Evolutionary conservation across 2,113 vertebrate genomes (phyloP).

Genomic region (Gymnobelideus leadbeateri): DNA sequence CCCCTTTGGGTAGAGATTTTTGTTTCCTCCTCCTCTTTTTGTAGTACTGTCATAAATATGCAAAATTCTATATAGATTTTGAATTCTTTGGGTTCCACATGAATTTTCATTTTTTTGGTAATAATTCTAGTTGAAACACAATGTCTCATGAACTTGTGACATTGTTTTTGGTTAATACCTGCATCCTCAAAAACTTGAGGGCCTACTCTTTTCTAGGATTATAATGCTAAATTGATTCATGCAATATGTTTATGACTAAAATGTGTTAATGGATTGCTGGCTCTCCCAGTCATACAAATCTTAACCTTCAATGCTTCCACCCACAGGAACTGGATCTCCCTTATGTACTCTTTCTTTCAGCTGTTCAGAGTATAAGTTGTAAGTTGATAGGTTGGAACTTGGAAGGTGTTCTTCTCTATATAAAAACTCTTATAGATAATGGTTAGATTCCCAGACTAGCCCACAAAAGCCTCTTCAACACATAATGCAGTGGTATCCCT

Average conservation of each 20-base stretch:
- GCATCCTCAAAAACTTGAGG: neutral
- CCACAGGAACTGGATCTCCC: neutral
- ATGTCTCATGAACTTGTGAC: too few relatives aligned
- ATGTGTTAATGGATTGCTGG: neutral
- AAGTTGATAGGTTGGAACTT: neutral
- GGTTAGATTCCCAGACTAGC: neutral
- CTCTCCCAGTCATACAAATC: neutral
- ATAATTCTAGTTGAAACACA: too few relatives aligned
- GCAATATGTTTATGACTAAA: neutral
- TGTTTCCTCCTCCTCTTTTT: too few relatives aligned
- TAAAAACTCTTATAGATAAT: neutral
- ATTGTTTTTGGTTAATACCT: neutral
- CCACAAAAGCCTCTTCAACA: neutral
- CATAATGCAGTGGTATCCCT: neutral
- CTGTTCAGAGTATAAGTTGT: neutral
- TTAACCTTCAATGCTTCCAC: neutral
- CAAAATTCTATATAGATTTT: too few relatives aligned
- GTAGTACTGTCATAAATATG: too few relatives aligned
- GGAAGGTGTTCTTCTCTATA: neutral
- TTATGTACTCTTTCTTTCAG: neutral
- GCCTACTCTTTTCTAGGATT: neutral
- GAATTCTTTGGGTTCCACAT: too few relatives aligned
- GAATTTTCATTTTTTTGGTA: too few relatives aligned
- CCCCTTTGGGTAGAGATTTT: too few relatives aligned
- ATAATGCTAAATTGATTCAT: neutral